Conservation (phyloP, 1,140 invertebrate genomes). For the Sminthurinus signatus region DNA sequence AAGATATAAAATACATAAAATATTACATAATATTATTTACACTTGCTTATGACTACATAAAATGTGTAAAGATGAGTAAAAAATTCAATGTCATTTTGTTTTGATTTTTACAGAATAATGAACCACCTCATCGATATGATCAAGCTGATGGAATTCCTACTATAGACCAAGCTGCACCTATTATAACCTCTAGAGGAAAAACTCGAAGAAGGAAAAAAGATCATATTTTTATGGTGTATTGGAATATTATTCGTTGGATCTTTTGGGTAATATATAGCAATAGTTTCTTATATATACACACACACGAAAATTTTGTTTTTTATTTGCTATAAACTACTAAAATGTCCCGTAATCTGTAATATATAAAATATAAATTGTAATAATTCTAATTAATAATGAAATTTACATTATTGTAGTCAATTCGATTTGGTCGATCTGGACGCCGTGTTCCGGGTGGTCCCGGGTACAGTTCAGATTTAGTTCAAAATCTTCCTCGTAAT, state of each 20-base stretch:
- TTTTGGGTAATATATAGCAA: conserved; percentile 36
- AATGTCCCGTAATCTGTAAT: background rate
- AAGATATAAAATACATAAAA: too few relatives aligned
- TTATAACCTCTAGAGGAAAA: conserved; percentile 1
- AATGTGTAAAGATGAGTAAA: too few relatives aligned
- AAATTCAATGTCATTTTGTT: too few relatives aligned
- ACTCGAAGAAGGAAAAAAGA: conserved; percentile 37
- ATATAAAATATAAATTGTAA: background rate
- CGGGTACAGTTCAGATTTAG: too few relatives aligned
- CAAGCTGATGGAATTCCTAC: conserved; percentile 25
- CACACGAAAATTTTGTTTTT: too few relatives aligned
- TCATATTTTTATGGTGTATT: conserved; percentile 40
- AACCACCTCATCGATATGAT: conserved; percentile 10
- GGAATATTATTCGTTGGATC: conserved; percentile 39
- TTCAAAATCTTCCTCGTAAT: too few relatives aligned
- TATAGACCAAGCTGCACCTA: conserved; percentile 17
- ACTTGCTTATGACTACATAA: too few relatives aligned
- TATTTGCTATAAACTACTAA: too few relatives aligned
- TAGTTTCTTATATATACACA: too few relatives aligned
- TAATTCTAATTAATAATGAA: background rate
- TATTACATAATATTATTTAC: too few relatives aligned
- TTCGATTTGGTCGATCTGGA: conserved; percentile 39
- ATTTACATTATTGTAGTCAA: conserved; percentile 19
- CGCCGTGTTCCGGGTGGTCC: conserved; percentile 38
- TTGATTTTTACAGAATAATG: too few relatives aligned